Evolutionary conservation across 2,888 invertebrate genomes (phyloP), one percentile per base, ranked within the genome.

Genomic region (Leucophenga montana): DNA sequence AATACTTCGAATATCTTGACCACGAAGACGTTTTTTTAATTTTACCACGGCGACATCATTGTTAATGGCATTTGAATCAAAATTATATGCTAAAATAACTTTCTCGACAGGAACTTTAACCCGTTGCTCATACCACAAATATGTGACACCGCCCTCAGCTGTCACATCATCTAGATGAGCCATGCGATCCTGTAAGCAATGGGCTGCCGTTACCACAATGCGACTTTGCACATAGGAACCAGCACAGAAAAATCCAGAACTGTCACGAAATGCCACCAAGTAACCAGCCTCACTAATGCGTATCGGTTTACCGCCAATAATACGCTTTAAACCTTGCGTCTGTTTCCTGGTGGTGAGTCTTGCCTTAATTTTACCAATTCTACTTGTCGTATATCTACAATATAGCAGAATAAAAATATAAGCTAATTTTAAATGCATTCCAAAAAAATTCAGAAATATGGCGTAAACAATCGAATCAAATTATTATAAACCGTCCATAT

Each of bases 41-140:
- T 50, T 61, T 6, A 80, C 9, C 1, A 81, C 70, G 1, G 78
- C 75, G 3, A 80, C 62, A 69, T 81, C 78, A 48, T 72, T 72
- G 14, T 20, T 14, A 56, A 1, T 14, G 8, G 20, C 5, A 5
- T 11, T 14, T 8, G 14, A 9, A 56, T 56, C 22, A 11, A 27
- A 56, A 11, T 20, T 1, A 5, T 27, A 13, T 2, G 20, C 8
- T 56, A 56, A 13, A 20, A 27, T 1, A 20, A 56, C 11, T 14
- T 27, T 27, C 0, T 4, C 20, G 13, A 56, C 27, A 3, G 8
- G 22, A 20, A 56, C 27, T 14, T 14, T 18, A 3, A 39, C 9
- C 8, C 5, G 39, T 39, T 56, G 13, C 3, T 18, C 31, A 8
- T 1, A 13, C 11, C 2, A 0, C 27, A 56, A 22, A 9, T 2